phyloP scores from a whole-genome alignment of 2,113 vertebrate species.

The Azemiops feae region DNA sequence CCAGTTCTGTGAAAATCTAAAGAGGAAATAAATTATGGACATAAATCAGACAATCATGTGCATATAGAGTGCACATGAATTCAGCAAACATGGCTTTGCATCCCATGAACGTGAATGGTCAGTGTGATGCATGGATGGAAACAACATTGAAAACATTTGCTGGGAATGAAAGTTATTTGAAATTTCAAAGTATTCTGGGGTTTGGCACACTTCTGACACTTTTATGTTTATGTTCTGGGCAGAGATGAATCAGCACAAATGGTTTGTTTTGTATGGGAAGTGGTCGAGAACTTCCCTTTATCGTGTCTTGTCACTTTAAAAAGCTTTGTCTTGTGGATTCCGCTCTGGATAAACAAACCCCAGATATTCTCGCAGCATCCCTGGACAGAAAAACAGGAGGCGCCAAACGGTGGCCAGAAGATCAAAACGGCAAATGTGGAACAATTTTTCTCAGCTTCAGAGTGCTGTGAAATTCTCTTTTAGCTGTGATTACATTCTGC shows the following conservation, averaged over 20 bases:
- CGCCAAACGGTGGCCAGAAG: no score
- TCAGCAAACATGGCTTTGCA: neutral
- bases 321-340: constrained; percentile 68
- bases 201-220: neutral
- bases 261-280: constrained; percentile 62
- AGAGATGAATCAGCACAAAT: constrained; percentile 69
- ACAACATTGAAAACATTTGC: constrained; percentile 1
- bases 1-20: neutral
- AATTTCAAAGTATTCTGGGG: neutral
- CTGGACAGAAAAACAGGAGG: neutral
- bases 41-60: neutral
- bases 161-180: constrained; percentile 36
- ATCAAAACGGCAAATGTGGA: neutral
- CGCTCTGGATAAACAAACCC: constrained; percentile 57
- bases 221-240: constrained; percentile 28
- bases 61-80: neutral
- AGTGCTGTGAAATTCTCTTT: neutral
- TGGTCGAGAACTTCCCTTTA: constrained; percentile 69
- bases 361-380: constrained; percentile 48
- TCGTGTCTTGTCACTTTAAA: constrained; percentile 67
- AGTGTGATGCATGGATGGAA: neutral
- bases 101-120: constrained; percentile 10
- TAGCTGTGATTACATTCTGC: neutral
- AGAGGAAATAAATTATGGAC: neutral
- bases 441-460: neutral